phyloP scores from a whole-genome alignment of 2,797 vertebrate genomes.

The Ptychobarbus kaznakovi region DNA sequence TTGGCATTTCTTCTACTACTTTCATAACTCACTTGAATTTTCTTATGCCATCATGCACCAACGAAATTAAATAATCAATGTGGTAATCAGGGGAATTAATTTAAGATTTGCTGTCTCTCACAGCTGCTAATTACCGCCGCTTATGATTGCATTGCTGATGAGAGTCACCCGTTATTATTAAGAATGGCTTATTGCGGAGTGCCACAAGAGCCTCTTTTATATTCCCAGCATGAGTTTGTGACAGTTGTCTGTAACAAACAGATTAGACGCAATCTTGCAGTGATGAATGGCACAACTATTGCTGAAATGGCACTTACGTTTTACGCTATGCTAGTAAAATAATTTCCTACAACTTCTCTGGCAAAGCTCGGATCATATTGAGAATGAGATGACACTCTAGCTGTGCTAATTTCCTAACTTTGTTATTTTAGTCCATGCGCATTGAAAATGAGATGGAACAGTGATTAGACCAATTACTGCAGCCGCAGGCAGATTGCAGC shows the following conservation, averaged over 20 bases:
- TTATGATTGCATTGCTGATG: slow-evolving; percentile 58
- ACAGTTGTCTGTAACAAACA: slow-evolving; percentile 43
- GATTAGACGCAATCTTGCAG: slow-evolving; percentile 39
- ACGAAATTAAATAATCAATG: slow-evolving; percentile 52
- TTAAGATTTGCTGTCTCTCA: slow-evolving; percentile 53
- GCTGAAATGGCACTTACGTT: not conserved
- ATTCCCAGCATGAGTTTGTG: slow-evolving; percentile 42
- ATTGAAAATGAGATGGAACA: slow-evolving; percentile 25
- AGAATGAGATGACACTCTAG: slow-evolving; percentile 20
- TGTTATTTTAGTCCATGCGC: slow-evolving; percentile 19
- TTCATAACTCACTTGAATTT: slow-evolving; percentile 26
- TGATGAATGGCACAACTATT: slow-evolving; percentile 31
- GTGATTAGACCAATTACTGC: slow-evolving; percentile 35
- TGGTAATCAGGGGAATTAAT: slow-evolving; percentile 53
- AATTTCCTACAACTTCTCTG: not conserved
- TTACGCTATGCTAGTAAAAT: slow-evolving; percentile 5
- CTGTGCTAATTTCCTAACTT: slow-evolving; percentile 29
- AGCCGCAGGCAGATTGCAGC: slow-evolving; percentile 19
- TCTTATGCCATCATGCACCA: slow-evolving; percentile 27
- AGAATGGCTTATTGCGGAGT: slow-evolving; percentile 41
- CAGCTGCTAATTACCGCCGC: slow-evolving; percentile 56
- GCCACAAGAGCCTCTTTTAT: slow-evolving; percentile 47
- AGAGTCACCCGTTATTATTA: slow-evolving; percentile 49
- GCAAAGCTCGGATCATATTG: slow-evolving; percentile 16
- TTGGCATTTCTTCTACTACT: not conserved